Base-by-base conservation (phyloP, 2,113 vertebrate species). In the Pygoscelis antarcticus region DNA sequence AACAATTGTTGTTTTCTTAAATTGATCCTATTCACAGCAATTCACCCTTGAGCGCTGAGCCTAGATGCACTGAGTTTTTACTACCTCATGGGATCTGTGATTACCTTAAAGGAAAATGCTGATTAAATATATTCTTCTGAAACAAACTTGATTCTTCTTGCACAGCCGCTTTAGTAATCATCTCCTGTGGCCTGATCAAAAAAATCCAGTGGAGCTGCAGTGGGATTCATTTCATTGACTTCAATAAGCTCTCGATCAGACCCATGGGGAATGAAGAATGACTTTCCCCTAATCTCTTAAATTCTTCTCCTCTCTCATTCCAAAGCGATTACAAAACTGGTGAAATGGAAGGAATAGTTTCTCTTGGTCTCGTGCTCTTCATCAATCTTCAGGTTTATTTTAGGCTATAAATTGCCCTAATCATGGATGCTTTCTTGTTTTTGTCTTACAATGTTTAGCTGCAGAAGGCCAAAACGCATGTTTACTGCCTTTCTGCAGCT, bases 401-500 rank as follows among this genome's bases (percentile, higher is more conserved):
- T 93, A 84, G 96, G 72, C 69, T 94, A 87, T 97, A 96, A 97
- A 97, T 91, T 0, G 84, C 87, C 68, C 77, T 93, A 44, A 92
- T 94, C 64, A 61, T 71, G 87, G 71, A 83, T 95, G 38, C 47
- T 91, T 91, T 90, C 91, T 95, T 96, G 91, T 93, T 98, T 96
- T 97, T 90, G 60, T 96, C 89, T 88, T 66, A 60, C 58, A 58
- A 1, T 97, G 96, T 97, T 97, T 96, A 97, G 94, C 38, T 90
- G 92, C 91, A 96, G 91, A 96, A 93, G 76, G 91, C 97, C 96
- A 96, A 92, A 80, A 85, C 77, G 95, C 85, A 72, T 97, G 96
- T 97, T 97, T 97, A 97, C 95, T 87, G 91, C 49, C 78, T 80
- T 91, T 88, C 76, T 93, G 93, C 96, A 98, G 96, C 97, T 96